Conservation (phyloP, 2,888 invertebrate genomes). For the Brachylomia viminalis region DNA sequence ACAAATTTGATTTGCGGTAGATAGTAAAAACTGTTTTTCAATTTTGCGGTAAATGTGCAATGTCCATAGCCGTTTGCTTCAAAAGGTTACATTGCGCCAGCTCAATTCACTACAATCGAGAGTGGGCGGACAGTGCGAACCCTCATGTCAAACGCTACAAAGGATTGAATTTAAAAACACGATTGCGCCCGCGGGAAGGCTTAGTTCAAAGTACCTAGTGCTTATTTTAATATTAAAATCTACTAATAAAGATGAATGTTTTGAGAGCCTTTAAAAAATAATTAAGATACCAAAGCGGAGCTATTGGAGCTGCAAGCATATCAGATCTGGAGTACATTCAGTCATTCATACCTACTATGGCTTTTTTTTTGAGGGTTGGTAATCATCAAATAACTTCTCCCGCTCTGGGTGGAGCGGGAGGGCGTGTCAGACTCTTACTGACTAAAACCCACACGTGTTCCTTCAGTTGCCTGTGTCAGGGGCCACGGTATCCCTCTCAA, state of each 20-base stretch:
- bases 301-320: background rate
- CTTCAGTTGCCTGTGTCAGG: no score
- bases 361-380: no score
- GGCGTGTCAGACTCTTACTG: no score
- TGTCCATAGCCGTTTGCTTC: conserved; percentile 1
- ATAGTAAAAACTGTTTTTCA: conserved; percentile 12
- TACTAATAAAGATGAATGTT: no score
- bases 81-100: conserved; percentile 24
- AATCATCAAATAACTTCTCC: no score
- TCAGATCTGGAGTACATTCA: background rate
- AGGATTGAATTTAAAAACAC: conserved; percentile 16
- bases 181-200: conserved; percentile 12
- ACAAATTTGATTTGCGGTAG: background rate
- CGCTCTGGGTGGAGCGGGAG: no score
- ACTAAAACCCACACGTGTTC: no score
- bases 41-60: conserved; percentile 8
- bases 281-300: background rate
- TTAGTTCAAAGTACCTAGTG: conserved; percentile 13
- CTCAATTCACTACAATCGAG: conserved; percentile 2
- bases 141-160: conserved; percentile 31
- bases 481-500: no score
- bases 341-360: background rate
- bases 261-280: background rate
- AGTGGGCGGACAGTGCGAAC: conserved; percentile 37
- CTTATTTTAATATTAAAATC: no score